phyloP scores from a whole-genome alignment of 2,888 invertebrate genomes.

The Synanthedon tipuliformis region DNA sequence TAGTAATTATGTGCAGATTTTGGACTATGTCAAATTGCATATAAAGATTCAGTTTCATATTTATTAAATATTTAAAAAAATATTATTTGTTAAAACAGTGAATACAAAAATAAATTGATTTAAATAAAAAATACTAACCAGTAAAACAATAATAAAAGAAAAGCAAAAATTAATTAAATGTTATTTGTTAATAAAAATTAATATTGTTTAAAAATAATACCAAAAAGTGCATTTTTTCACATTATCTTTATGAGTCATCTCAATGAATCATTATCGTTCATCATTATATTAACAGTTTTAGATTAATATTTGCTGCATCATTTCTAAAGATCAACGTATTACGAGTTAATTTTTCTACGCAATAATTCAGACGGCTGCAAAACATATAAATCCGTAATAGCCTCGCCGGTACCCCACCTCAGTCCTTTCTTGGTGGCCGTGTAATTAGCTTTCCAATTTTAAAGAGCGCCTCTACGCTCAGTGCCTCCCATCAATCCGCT shows the following conservation, averaged over 20 bases:
- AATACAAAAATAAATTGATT: too few relatives aligned
- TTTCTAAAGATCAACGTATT: neutral
- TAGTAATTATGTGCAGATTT: neutral
- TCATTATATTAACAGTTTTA: too few relatives aligned
- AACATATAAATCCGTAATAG: constrained; percentile 4
- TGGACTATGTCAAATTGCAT: neutral
- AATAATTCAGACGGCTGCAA: neutral
- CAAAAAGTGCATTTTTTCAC: too few relatives aligned
- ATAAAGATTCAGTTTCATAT: neutral
- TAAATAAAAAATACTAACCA: too few relatives aligned
- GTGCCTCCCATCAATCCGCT: constrained; percentile 53
- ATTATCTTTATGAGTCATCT: too few relatives aligned
- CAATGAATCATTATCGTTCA: too few relatives aligned
- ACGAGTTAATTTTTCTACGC: too few relatives aligned
- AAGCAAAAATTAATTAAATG: too few relatives aligned
- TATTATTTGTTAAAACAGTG: neutral
- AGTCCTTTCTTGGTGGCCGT: constrained; percentile 30
- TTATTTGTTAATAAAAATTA: too few relatives aligned
- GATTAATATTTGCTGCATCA: neutral
- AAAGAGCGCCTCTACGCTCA: constrained; percentile 46
- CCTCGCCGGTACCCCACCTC: constrained; percentile 34
- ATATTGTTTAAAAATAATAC: too few relatives aligned
- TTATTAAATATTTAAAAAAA: neutral
- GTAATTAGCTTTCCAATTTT: constrained; percentile 65
- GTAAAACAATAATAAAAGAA: too few relatives aligned